Evolutionary conservation across 2,888 invertebrate species (phyloP).

Genomic region (Conistra vaccinii): DNA sequence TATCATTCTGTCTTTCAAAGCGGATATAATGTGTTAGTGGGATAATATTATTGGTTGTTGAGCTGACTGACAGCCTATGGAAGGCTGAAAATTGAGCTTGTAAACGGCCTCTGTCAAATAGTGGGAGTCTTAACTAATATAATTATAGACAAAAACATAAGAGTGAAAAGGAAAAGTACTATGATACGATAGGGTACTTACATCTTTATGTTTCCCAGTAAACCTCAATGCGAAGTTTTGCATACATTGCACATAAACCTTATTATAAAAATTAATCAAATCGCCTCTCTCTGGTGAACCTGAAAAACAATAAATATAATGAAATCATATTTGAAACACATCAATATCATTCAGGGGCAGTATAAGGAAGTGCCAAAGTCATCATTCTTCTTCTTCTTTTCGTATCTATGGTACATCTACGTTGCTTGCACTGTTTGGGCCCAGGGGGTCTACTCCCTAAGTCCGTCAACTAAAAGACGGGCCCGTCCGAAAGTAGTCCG

Average conservation of each 20-base stretch:
- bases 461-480: no score
- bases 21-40: not conserved
- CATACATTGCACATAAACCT: constrained; percentile 95
- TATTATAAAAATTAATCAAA: constrained; percentile 98
- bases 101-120: no score
- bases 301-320: constrained; percentile 57
- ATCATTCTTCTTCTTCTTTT: not conserved
- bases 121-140: not conserved
- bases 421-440: not conserved
- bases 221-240: constrained; percentile 94
- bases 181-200: constrained; percentile 70
- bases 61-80: not conserved
- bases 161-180: not conserved
- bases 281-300: constrained; percentile 93
- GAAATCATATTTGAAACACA: not conserved
- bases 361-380: not conserved
- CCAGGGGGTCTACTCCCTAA: no score
- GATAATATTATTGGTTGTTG: not conserved
- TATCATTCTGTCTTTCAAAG: not conserved
- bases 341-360: not conserved
- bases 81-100: no score
- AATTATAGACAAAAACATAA: not conserved
- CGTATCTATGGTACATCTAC: not conserved
- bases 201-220: constrained; percentile 85
- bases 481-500: no score